These are phyloP conservation scores for Whitmania pigra DNA, from an alignment of 1,140 invertebrate species.

Conservation along the genomic window DNA sequence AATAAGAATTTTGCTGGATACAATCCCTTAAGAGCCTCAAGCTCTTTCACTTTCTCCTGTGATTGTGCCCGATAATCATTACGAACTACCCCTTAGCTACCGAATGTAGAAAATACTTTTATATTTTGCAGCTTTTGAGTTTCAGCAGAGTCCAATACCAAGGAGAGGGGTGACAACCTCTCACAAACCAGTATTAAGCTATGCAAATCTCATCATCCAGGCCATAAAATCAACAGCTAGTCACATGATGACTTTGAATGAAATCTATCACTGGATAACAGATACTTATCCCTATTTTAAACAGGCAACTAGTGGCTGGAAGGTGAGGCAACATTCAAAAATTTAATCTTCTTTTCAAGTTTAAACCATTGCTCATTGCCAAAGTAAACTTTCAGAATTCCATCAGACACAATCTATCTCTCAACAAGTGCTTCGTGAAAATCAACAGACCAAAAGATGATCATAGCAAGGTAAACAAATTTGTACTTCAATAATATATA, in stretches of 20 bases:
- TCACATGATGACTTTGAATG: conserved; percentile 47
- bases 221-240: conserved; percentile 56
- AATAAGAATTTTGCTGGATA: background rate
- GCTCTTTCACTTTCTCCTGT: no score
- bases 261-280: conserved; percentile 47
- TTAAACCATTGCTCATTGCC: background rate
- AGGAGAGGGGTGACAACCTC: background rate
- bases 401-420: conserved; percentile 85
- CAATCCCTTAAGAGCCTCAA: no score
- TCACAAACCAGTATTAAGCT: conserved; percentile 51
- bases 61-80: background rate
- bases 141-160: background rate
- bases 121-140: background rate
- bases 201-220: conserved; percentile 57
- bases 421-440: conserved; percentile 98
- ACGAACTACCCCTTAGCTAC: background rate
- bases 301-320: conserved; percentile 59
- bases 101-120: background rate
- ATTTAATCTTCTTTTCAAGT: background rate
- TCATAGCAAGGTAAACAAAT: conserved; percentile 58
- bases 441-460: conserved; percentile 83
- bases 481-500: background rate
- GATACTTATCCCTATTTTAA: conserved; percentile 51
- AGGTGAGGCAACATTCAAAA: conserved; percentile 42
- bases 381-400: conserved; percentile 62